Base-by-base conservation (phyloP, 2,888 invertebrate species). In the Brenthis ino region DNA sequence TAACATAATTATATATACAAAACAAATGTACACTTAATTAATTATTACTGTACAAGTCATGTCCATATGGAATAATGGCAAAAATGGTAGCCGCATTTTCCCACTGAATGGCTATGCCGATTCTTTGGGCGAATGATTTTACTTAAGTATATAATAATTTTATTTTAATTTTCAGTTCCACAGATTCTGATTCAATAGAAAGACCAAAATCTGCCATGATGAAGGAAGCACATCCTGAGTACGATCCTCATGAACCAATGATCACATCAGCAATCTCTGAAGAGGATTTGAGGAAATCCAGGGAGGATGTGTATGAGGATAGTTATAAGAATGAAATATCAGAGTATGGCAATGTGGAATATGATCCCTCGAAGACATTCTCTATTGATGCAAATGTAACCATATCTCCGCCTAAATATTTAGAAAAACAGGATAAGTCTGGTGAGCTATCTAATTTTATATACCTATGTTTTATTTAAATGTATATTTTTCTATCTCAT, bases 241-340 rank as follows among this genome's bases (percentile, higher is more conserved):
- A 93, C 71, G 93, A 93, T 74, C 93, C 93, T 0, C 93, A 93
- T 74, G 93, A 92, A 76, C 91, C 92, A 13, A 93, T 93, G 93
- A 91, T 93, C 73, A 93, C 93, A 1, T 93, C 93, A 0, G 93
- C 93, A 5, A 87, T 91, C 73, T 92, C 92, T 2, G 93, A 93
- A 72, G 93, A 93, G 71, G 93, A 92, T 72, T 78, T 93, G 33
- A 80, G 90, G 53, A 92, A 91, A 74, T 88, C 93, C 0, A 81
- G 87, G 54, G 92, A 91, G 58, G 92, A 92, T 64, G 83, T 87
- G 5, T 91, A 84, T 69, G 92, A 89, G 33, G 90, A 91, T 57
- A 81, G 75, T 24, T 91, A 84, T 69, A 87, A 87, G 68, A 85
- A 80, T 72, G 90, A 90, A 58, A 80, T 86, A 57, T 79, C 78